Percentiles rank a stretch among this genome's conserved stretches.
Conservation (phyloP, 1,140 invertebrate genomes). For the Eumaeus atala region DNA sequence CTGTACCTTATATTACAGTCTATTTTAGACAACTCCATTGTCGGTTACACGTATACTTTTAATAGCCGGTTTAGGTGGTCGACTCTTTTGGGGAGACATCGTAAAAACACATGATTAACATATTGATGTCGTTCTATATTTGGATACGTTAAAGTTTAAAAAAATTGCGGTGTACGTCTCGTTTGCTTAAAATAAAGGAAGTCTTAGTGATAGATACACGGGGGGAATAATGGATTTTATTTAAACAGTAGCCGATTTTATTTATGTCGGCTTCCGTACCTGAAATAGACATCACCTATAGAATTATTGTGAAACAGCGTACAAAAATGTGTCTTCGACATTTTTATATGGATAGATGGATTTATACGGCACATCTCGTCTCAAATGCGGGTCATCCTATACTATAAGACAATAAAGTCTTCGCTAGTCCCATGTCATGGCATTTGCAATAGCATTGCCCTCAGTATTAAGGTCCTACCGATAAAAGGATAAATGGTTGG, state of each 20-base stretch:
- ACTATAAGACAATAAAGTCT: too few relatives aligned
- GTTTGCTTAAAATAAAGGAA: background rate
- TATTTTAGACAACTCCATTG: slow-evolving; percentile 13
- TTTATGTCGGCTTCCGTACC: background rate
- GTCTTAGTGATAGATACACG: slow-evolving; percentile 5
- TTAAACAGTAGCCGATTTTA: background rate
- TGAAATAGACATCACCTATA: slow-evolving; percentile 6
- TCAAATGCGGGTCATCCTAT: too few relatives aligned
- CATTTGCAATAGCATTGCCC: too few relatives aligned
- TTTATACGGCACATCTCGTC: too few relatives aligned
- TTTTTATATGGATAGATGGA: too few relatives aligned
- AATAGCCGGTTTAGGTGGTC: background rate
- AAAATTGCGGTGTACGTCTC: background rate
- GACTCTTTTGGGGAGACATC: background rate
- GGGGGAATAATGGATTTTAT: background rate
- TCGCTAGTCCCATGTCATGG: too few relatives aligned
- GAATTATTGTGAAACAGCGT: background rate
- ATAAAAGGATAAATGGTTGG: too few relatives aligned
- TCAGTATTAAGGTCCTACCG: too few relatives aligned
- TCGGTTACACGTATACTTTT: slow-evolving; percentile 1
- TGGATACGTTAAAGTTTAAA: slow-evolving; percentile 6
- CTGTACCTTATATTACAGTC: slow-evolving; percentile 13
- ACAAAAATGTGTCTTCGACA: too few relatives aligned
- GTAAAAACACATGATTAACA: slow-evolving; percentile 1
- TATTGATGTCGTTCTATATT: background rate